Percentiles rank a stretch among this genome's conserved stretches.
These are phyloP conservation scores for Serranus cabrilla DNA, from an alignment of 2,797 vertebrate species.

Conservation along the genomic window DNA sequence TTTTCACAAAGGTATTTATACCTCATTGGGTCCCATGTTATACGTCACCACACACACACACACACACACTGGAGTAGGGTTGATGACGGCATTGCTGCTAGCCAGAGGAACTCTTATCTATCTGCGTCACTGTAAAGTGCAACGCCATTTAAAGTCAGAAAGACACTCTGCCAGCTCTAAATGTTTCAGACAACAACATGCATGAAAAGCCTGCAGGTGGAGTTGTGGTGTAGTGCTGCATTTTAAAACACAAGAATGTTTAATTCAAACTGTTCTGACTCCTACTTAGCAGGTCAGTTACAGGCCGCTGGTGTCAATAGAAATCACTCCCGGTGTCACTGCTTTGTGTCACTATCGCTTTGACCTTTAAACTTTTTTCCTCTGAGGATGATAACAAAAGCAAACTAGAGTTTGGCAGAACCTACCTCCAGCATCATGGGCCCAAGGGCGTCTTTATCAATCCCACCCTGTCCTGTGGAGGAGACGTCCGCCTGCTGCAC, in stretches of 20 bases:
- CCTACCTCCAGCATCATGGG: conserved; percentile 98
- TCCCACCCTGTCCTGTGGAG: conserved; percentile 96
- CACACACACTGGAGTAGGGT: conserved; percentile 22
- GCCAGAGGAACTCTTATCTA: conserved; percentile 60
- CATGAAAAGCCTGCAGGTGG: not conserved
- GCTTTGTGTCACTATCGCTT: conserved; percentile 1
- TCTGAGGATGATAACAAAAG: not conserved
- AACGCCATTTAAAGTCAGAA: conserved; percentile 39
- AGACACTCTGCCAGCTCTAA: not conserved
- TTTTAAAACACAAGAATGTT: not conserved
- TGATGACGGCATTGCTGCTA: conserved; percentile 27
- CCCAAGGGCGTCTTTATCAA: conserved; percentile 97
- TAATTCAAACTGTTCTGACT: not conserved
- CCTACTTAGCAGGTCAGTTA: not conserved
- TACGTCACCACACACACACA: conserved; percentile 52
- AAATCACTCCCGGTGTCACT: not conserved
- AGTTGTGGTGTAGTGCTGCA: not conserved
- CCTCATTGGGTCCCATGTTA: conserved; percentile 62
- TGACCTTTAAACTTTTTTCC: conserved; percentile 2
- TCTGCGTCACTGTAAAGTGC: conserved; percentile 23
- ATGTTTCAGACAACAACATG: not conserved
- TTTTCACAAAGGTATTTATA: conserved; percentile 78
- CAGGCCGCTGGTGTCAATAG: not conserved
- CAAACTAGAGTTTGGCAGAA: not conserved
- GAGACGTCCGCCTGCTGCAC: conserved; percentile 97